Conservation (phyloP, 2,888 invertebrate genomes). For the Conus canariensis region DNA sequence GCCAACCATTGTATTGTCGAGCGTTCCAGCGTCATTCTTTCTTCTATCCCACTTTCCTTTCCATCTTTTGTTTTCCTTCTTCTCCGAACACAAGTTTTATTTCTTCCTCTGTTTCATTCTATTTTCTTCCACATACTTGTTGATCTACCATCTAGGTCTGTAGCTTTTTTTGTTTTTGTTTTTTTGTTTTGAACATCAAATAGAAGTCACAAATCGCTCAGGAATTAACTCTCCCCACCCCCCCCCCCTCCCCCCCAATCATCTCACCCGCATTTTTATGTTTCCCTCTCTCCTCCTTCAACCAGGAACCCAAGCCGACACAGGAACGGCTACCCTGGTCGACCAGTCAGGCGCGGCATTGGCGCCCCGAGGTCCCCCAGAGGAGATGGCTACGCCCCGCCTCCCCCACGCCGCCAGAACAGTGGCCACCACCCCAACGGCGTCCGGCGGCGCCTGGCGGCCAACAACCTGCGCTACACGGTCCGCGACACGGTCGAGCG, state of each 20-base stretch:
- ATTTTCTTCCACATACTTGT: background rate
- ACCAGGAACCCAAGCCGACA: background rate
- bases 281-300: background rate
- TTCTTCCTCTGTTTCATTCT: background rate
- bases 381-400: conserved; percentile 13
- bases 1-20: too few species aligned
- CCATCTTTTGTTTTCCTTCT: too few species aligned
- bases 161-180: too few species aligned
- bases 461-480: conserved; percentile 27
- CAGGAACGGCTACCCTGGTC: background rate
- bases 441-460: background rate
- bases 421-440: background rate
- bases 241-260: background rate
- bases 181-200: too few species aligned
- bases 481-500: conserved; percentile 13
- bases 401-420: conserved; percentile 18
- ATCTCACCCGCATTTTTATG: background rate
- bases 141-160: too few species aligned
- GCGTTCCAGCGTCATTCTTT: too few species aligned
- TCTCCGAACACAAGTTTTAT: background rate
- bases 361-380: too few species aligned
- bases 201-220: too few species aligned
- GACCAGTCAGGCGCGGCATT: background rate
- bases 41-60: too few species aligned
- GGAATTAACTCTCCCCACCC: background rate